phyloP scores from a whole-genome alignment of 2,888 invertebrate genomes.

The Smittia aterrima region DNA sequence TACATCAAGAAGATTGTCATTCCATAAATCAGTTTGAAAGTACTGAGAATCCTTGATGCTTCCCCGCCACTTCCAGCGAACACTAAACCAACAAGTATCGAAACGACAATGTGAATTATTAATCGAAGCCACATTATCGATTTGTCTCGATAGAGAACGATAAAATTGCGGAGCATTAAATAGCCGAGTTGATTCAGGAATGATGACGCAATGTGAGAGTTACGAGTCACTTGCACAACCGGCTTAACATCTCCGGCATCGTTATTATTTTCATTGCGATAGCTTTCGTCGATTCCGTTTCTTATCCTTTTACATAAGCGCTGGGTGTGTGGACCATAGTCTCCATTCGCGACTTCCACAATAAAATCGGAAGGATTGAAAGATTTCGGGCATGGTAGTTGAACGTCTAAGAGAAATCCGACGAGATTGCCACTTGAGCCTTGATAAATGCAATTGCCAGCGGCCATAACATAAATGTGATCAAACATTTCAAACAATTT shows the following conservation, averaged over 20 bases:
- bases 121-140: conserved; percentile 48
- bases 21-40: background rate
- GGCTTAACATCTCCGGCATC: background rate
- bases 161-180: background rate
- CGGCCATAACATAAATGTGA: conserved; percentile 77
- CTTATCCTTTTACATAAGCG: conserved; percentile 61
- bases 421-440: conserved; percentile 74
- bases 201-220: background rate
- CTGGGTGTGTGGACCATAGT: conserved; percentile 63
- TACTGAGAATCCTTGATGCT: conserved; percentile 51
- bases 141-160: conserved; percentile 3
- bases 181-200: background rate
- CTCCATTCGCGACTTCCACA: conserved; percentile 80
- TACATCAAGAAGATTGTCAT: conserved; percentile 38
- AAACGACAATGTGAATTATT: conserved; percentile 56
- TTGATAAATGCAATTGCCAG: conserved; percentile 76
- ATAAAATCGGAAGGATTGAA: conserved; percentile 91
- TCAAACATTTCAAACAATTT: conserved; percentile 84
- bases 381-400: conserved; percentile 79
- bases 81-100: conserved; percentile 58
- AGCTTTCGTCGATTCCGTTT: conserved; percentile 62
- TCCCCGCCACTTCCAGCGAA: conserved; percentile 61
- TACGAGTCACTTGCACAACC: too few species aligned
- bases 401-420: conserved; percentile 69
- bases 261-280: conserved; percentile 52